Base-by-base conservation (phyloP, 2,888 invertebrate species). In the Euphydryas editha region DNA sequence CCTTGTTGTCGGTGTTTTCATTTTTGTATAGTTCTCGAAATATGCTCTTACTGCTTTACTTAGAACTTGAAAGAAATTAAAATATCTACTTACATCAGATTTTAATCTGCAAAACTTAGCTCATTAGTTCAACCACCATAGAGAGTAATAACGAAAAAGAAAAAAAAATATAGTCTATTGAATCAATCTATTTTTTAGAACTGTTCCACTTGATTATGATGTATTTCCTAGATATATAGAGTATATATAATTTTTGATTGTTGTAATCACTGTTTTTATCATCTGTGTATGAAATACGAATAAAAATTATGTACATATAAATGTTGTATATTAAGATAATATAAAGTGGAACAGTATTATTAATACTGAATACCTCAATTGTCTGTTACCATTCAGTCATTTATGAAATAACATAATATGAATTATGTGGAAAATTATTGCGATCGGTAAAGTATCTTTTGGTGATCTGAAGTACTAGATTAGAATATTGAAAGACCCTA, bases 301-400 rank as follows among this genome's bases (percentile, higher is more conserved):
- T 54, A 64, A 62, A 44, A 21, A 59, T 64, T 68, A 65, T 75
- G 73, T 76, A 76, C 59, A 76, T 70, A 72, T 72, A 67, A 70
- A 71, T 74, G 66, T 77, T 75, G 57, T 69, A 71, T 68, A 75
- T 76, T 68, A 75, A 72, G 75, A 76, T 76, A 70, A 74, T 73
- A 75, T 68, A 58, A 73, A 81, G 82, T 83, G 84, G 85, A 81
- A 83, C 84, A 83, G 83, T 82, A 80, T 80, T 82, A 79, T 80
- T 75, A 57, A 71, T 67, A 66, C 76, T 73, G 65, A 73, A 82
- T 87, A 88, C 87, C 87, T 87, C 87, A 82, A 68, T 74, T 66
- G 75, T 69, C 80, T 81, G 87, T 88, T 88, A 88, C 87, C 87
- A 86, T 71, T 67, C 62, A 65, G 46, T 69, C 51, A 58, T 44